Evolutionary conservation across 2,797 vertebrate genomes (phyloP).

Genomic region (Harpagifer antarcticus): DNA sequence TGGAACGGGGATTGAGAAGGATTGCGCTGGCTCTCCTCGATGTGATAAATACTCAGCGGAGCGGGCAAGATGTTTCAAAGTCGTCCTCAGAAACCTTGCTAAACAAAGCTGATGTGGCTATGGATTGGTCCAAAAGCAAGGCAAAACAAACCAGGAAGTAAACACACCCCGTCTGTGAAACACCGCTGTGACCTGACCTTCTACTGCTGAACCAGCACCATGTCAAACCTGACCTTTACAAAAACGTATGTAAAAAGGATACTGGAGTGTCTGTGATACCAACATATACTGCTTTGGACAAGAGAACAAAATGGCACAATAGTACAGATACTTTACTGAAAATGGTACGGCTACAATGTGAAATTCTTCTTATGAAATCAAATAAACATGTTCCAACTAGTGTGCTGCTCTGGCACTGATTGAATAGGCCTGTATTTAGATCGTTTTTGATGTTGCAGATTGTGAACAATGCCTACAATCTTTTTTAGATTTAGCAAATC

Average conservation of each 20-base stretch:
- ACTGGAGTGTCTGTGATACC: not conserved
- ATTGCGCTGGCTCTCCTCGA: slow-evolving; percentile 55
- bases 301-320: not conserved
- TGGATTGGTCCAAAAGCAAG: slow-evolving; percentile 52
- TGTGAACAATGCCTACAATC: not conserved
- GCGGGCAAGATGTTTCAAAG: slow-evolving; percentile 62
- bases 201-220: slow-evolving; percentile 5
- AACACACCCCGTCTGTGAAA: slow-evolving; percentile 33
- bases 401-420: slow-evolving; percentile 3
- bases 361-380: not conserved
- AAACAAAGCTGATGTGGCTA: slow-evolving; percentile 75
- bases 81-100: slow-evolving; percentile 66
- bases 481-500: not conserved
- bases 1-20: slow-evolving; percentile 63
- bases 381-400: not conserved
- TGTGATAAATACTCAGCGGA: slow-evolving; percentile 58
- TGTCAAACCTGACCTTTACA: slow-evolving; percentile 34
- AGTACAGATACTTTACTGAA: not conserved
- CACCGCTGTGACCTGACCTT: not conserved
- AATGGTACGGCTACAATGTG: not conserved
- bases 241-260: not conserved
- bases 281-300: not conserved
- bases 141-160: slow-evolving; percentile 37
- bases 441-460: not conserved
- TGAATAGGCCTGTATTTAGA: not conserved